phyloP scores from a whole-genome alignment of 2,113 vertebrate genomes.

The Pseudorhombus dupliciocellatus region DNA sequence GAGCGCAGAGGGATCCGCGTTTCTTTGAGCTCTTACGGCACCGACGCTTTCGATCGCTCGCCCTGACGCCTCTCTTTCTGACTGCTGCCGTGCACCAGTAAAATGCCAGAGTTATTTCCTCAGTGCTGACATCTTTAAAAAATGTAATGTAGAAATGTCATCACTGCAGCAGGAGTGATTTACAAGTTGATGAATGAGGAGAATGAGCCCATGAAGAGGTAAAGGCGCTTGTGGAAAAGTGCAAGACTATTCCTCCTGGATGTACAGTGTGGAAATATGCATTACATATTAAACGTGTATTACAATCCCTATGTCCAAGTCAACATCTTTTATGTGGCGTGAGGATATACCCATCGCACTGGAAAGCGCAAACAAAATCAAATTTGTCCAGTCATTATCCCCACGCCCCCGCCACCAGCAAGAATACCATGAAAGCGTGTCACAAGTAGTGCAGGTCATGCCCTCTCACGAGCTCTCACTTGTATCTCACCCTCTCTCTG shows the following conservation, averaged over 20 bases:
- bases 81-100: neutral
- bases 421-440: conserved; percentile 44
- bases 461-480: conserved; percentile 64
- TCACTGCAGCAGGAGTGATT: neutral
- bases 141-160: neutral
- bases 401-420: conserved; percentile 4
- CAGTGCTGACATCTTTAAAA: neutral
- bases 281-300: too few relatives aligned
- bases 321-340: neutral
- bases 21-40: neutral
- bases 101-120: neutral
- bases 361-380: conserved; percentile 15
- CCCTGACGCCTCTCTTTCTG: neutral
- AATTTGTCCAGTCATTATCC: conserved; percentile 13
- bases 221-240: neutral
- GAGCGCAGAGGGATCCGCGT: neutral
- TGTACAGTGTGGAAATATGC: neutral
- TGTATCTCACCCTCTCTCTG: conserved; percentile 54
- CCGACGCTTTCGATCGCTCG: neutral
- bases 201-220: neutral
- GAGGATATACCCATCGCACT: too few relatives aligned
- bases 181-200: neutral
- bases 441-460: conserved; percentile 51
- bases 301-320: neutral
- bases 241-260: neutral